A percentile compares a stretch with the other conserved stretches of the same genome.
Conservation (phyloP, 2,888 invertebrate species). For the Xylota segnis region DNA sequence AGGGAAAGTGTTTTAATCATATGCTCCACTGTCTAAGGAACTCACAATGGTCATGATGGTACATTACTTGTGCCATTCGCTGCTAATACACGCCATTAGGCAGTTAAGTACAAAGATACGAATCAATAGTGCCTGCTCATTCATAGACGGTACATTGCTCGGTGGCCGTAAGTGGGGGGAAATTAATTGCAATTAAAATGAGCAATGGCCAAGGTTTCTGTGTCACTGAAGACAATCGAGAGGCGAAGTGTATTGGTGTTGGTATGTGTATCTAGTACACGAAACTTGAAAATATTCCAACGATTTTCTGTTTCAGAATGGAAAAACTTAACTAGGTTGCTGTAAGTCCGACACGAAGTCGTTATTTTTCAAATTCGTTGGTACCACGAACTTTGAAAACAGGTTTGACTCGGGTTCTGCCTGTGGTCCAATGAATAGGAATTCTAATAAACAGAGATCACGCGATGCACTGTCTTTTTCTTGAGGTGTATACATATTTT, state of each 20-base stretch:
- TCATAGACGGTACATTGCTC: background rate
- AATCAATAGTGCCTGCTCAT: conserved; percentile 29
- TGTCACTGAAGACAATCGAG: conserved; percentile 17
- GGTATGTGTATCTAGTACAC: background rate
- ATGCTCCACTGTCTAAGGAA: background rate
- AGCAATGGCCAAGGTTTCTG: conserved; percentile 35
- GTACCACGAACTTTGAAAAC: background rate
- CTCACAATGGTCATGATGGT: too few relatives aligned
- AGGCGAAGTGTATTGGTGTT: conserved; percentile 2
- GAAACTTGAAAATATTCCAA: conserved; percentile 3
- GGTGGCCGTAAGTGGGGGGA: background rate
- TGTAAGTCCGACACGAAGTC: background rate
- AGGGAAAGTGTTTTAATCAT: conserved; percentile 13
- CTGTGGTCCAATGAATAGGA: too few relatives aligned
- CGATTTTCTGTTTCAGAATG: background rate
- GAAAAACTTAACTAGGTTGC: background rate
- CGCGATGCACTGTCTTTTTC: too few relatives aligned
- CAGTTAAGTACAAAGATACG: conserved; percentile 15
- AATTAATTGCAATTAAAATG: conserved; percentile 45
- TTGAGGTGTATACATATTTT: too few relatives aligned
- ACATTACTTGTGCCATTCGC: background rate
- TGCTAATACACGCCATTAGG: conserved; percentile 24
- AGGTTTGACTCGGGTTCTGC: background rate
- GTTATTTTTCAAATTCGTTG: background rate
- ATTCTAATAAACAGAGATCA: too few relatives aligned